Evolutionary conservation across 2,888 invertebrate genomes (phyloP), one percentile per base, ranked within the genome.

Genomic region (Drosophila stalkeri): DNA sequence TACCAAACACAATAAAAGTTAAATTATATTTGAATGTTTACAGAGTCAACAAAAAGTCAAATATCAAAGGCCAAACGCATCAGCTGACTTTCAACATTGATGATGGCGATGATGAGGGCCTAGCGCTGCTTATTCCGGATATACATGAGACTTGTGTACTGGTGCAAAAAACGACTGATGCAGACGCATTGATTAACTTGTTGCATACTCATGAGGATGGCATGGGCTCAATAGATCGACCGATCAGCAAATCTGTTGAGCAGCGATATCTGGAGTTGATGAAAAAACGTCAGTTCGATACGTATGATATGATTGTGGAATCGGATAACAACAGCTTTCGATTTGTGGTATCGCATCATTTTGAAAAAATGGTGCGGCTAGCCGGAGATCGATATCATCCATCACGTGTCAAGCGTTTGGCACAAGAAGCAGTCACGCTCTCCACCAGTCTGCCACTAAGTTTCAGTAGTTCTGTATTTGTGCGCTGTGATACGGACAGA

Each of bases 361-460:
- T 97, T 93, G 97, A 97, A 93, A 96, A 96, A 76, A 96, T 96
- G 85, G 97, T 98, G 87, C 95, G 97, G 78, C 95, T 97, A 69
- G 97, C 97, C 0, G 97, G 97, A 65, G 97, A 97, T 90, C 95
- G 97, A 63, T 96, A 96, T 73, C 97, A 97, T 93, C 97, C 98
- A 2, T 95, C 97, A 43, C 95, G 98, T 77, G 97, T 98, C 86
- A 97, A 98, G 93, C 95, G 99, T 23, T 94, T 99, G 63, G 98
- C 99, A 62, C 99, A 98, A 94, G 98, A 99, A 94, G 97, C 98
- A 51, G 98, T 98, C 75, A 98, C 98, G 37, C 94, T 99, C 60
- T 97, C 98, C 79, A 98, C 98, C 67, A 97, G 97, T 81, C 94
- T 99, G 89, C 99, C 99, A 76, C 95, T 99, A 66, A 98, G 98